A percentile compares a stretch with the other conserved stretches of the same genome.
Conservation (phyloP, 2,113 vertebrate genomes). For the Gallinago jamesoni region DNA sequence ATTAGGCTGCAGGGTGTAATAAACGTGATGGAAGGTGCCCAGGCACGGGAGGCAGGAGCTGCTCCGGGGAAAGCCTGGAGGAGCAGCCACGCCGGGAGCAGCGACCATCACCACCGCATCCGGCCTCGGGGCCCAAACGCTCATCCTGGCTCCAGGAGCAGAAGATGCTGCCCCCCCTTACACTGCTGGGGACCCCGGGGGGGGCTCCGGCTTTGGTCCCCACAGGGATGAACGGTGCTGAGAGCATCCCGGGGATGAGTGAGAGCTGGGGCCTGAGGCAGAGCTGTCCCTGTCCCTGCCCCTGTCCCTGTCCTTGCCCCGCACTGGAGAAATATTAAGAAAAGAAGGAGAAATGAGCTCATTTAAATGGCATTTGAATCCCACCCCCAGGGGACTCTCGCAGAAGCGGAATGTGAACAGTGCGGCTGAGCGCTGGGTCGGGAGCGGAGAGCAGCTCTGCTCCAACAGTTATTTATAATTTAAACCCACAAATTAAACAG, state of each 20-base stretch:
- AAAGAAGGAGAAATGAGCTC: neutral
- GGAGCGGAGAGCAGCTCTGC: neutral
- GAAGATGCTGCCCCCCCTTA: fast-evolving
- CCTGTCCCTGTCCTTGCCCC: neutral
- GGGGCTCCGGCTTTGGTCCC: neutral
- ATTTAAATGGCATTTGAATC: neutral
- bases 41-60: neutral
- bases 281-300: neutral
- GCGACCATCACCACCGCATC: fast-evolving
- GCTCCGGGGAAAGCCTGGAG: fast-evolving
- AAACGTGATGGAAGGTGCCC: neutral
- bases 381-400: neutral
- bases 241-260: fast-evolving
- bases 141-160: fast-evolving
- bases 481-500: constrained; percentile 37
- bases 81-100: neutral
- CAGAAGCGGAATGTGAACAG: neutral
- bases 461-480: constrained; percentile 32
- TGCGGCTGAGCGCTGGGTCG: neutral
- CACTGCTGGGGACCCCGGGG: fast-evolving
- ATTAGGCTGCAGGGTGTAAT: constrained; percentile 46
- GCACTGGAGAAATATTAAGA: neutral
- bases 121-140: fast-evolving
- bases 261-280: neutral
- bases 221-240: fast-evolving